A percentile compares a stretch with the other conserved stretches of the same genome.
Evolutionary conservation across 2,797 vertebrate species (phyloP).

Genomic region (Rhabdomys pumilio): DNA sequence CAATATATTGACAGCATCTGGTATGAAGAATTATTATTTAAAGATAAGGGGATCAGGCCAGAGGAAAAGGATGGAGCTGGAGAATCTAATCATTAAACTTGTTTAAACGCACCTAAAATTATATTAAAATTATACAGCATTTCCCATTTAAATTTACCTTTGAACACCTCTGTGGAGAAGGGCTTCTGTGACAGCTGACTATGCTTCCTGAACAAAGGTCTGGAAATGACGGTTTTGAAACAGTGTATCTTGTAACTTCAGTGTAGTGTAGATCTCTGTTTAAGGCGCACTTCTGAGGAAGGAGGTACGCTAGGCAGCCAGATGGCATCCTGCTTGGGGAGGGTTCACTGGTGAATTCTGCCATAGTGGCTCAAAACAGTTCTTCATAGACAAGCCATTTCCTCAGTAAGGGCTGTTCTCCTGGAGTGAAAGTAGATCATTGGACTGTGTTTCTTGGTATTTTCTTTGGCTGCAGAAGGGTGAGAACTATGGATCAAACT

Average conservation of each 20-base stretch:
- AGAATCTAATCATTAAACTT: conserved; percentile 66
- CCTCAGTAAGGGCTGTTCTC: not conserved
- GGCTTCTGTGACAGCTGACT: conserved; percentile 52
- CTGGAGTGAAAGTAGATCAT: not conserved
- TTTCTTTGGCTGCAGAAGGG: not conserved
- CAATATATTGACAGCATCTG: conserved; percentile 70
- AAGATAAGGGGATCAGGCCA: conserved; percentile 45
- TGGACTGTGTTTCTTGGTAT: not conserved
- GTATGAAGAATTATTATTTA: conserved; percentile 67
- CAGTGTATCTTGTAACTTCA: conserved; percentile 17
- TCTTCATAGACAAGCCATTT: not conserved
- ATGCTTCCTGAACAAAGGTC: conserved; percentile 60
- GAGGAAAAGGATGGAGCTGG: conserved; percentile 35
- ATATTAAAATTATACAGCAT: conserved; percentile 17
- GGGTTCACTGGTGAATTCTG: not conserved
- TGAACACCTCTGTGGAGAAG: conserved; percentile 1
- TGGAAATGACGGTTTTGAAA: conserved; percentile 43
- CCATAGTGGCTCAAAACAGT: not conserved
- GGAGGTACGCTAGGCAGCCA: not conserved
- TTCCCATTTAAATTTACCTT: conserved; percentile 68
- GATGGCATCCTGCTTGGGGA: not conserved
- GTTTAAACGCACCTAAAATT: conserved; percentile 36
- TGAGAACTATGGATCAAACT: not conserved
- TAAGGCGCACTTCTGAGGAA: not conserved
- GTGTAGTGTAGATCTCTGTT: conserved; percentile 34